Evolutionary conservation across 92 coral and sea anemone genomes (phyloP), one percentile per base, ranked within the genome.

Genomic region (Parazoanthus swiftii): DNA sequence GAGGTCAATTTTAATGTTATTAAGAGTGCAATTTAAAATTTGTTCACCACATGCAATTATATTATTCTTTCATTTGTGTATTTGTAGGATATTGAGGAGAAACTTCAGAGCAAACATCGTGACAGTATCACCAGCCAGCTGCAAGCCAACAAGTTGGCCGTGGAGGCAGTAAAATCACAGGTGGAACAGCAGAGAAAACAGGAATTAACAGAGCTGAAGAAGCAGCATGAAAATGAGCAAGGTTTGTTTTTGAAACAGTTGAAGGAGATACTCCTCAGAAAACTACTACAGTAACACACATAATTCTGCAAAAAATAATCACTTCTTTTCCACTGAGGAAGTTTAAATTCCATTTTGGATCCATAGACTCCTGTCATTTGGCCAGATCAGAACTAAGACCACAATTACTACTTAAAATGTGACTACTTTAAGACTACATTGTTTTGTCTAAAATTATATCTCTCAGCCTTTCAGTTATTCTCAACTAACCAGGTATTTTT

Each of bases 91-190:
- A 81, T 89, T 38, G 97, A 95, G 74, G 83, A 77, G 18, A 86
- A 74, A 56, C 78, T 97, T 23, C 85, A 74, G 54, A 86, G 75
- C 71, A 85, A 86, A 26, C 95, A 97, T 89, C 89, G 89, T 56
- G 97, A 93, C 46, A 98, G 94, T 74, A 86, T 91, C 65, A 79
- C 95, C 6, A 90, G 90, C 8, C 96, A 95, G 68, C 92, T 97
- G 42, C 98, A 97, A 82, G 99, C 99, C 77, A 95, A 95, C 82
- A 94, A 93, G 82, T 85, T 97, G 58, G 93, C 94, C 8, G 85
- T 97, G 38, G 97, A 97, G 37, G 97, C 95, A 37, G 85, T 95
- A n/a, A 95, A 88, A 77, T 97, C 99, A 2, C 95, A 95, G 51
- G 92, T 95, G 8, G 98, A 95, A 54, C 89, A 83, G 77, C 79